Percentiles rank a stretch among this genome's conserved stretches.
Evolutionary conservation across 2,113 vertebrate genomes (phyloP).

Genomic region (Nasalis larvatus): DNA sequence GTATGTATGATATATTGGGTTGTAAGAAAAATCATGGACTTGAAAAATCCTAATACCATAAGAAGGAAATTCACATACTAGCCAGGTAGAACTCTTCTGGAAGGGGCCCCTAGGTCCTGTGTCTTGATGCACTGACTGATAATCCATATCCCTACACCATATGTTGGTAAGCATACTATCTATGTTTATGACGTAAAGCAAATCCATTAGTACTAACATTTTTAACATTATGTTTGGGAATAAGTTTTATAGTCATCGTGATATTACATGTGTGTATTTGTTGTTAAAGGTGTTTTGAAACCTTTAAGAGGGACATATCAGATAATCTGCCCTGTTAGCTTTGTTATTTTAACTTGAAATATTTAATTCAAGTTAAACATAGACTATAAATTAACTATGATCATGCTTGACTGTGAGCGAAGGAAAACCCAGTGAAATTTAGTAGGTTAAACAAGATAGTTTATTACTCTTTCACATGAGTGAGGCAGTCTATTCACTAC

Average conservation of each 20-base stretch:
- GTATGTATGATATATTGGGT: background rate
- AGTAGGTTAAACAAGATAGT: background rate
- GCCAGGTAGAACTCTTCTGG: background rate
- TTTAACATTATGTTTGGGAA: background rate
- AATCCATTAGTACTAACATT: background rate
- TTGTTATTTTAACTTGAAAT: slow-evolving; percentile 40
- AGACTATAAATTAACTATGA: background rate
- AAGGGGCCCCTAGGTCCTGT: background rate
- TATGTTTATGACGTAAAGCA: background rate
- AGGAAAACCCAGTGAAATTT: background rate
- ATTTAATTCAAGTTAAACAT: background rate
- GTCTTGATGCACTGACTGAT: background rate
- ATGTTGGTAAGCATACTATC: background rate
- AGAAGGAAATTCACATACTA: background rate
- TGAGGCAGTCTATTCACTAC: background rate
- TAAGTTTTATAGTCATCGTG: background rate
- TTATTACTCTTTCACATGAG: background rate
- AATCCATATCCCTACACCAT: background rate
- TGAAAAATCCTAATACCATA: background rate
- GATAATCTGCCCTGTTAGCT: background rate
- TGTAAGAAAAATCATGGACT: background rate
- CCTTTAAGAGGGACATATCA: background rate
- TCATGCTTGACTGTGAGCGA: background rate
- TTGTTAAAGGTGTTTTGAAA: slow-evolving; percentile 13
- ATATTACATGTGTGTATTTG: background rate